Percentiles rank a stretch among this genome's conserved stretches.
These are phyloP conservation scores for Oreotrochilus melanogaster DNA, from an alignment of 2,113 vertebrate species.

Conservation along the genomic window DNA sequence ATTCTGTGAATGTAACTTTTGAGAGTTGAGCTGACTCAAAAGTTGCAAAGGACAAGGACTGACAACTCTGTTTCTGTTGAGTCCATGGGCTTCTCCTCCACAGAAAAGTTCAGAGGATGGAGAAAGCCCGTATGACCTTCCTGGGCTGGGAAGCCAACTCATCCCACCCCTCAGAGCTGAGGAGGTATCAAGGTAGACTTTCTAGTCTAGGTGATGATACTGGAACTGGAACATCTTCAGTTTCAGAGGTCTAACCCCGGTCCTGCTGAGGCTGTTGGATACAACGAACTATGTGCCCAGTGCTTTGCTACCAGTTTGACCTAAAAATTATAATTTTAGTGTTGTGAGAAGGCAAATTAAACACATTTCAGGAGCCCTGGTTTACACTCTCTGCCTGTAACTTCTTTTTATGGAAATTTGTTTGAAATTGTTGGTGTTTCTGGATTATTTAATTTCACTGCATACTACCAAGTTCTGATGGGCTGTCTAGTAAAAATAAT, in stretches of 20 bases:
- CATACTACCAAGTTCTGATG: background rate
- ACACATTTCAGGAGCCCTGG: background rate
- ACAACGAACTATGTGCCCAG: background rate
- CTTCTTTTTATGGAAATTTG: background rate
- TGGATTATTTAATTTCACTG: background rate
- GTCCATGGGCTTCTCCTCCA: background rate
- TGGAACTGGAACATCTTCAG: background rate
- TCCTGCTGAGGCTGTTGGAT: background rate
- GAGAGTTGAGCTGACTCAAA: background rate
- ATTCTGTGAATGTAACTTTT: background rate
- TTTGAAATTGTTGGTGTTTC: background rate
- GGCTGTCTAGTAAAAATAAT: background rate
- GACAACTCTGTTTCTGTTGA: background rate
- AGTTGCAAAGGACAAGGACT: background rate
- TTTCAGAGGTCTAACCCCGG: background rate
- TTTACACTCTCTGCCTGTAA: background rate
- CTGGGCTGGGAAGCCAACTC: background rate
- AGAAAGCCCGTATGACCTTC: background rate
- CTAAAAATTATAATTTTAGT: background rate
- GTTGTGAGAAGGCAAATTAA: background rate
- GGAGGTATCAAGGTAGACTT: background rate
- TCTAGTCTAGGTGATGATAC: background rate
- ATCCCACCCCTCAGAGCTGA: background rate
- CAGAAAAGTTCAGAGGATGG: background rate
- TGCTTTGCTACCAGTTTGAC: background rate